Evolutionary conservation across 2,113 vertebrate genomes (phyloP).

Genomic region (Bos indicus): DNA sequence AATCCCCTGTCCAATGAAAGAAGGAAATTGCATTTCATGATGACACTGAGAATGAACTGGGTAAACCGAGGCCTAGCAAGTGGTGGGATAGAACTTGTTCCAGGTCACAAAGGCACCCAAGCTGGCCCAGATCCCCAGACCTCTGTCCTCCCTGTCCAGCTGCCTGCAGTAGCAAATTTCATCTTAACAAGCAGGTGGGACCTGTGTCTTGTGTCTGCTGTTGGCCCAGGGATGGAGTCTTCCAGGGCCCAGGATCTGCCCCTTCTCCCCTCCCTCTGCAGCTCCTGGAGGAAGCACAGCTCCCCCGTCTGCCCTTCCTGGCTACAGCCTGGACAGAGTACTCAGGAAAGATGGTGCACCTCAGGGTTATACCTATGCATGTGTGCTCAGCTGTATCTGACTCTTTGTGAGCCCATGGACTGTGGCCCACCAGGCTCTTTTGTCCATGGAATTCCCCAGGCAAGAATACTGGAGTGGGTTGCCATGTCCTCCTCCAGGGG

Average conservation of each 20-base stretch:
- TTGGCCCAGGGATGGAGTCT: not conserved
- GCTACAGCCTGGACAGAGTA: too few species aligned
- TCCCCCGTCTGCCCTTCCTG: too few species aligned
- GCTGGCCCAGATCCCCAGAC: not conserved
- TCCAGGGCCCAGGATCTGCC: too few species aligned
- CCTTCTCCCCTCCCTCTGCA: not conserved
- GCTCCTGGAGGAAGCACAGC: not conserved
- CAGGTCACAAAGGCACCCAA: not conserved
- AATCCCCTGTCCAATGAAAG: not conserved
- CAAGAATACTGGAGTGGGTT: not conserved
- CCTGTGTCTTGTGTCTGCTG: rapidly evolving
- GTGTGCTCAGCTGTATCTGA: not conserved
- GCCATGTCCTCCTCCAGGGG: not conserved
- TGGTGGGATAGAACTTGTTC: not conserved
- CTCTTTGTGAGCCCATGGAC: not conserved
- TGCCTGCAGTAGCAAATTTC: not conserved
- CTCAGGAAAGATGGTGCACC: not conserved
- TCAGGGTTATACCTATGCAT: not conserved
- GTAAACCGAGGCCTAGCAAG: not conserved
- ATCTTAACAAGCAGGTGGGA: not conserved
- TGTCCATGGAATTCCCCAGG: not conserved
- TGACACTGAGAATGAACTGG: not conserved
- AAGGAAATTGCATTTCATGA: not conserved
- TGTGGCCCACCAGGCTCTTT: not conserved
- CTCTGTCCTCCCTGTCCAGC: not conserved